Conservation (phyloP, 2,797 vertebrate genomes). For the Kryptolebias ocellatus region DNA sequence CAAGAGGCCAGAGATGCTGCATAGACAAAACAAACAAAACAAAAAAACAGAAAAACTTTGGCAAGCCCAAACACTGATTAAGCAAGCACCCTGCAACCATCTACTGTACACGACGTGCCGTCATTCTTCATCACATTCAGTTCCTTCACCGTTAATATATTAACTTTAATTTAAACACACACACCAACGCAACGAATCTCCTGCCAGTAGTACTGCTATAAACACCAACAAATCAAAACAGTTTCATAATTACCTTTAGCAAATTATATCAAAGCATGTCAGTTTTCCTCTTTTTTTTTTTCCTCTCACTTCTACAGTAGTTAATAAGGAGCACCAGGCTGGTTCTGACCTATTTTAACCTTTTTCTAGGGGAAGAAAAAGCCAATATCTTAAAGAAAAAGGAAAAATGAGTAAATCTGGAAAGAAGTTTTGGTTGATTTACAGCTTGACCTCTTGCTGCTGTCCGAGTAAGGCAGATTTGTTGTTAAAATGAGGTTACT, state of each 20-base stretch:
- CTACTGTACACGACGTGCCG: background rate
- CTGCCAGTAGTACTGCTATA: slow-evolving; percentile 42
- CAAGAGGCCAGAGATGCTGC: slow-evolving; percentile 33
- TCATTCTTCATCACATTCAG: slow-evolving; percentile 43
- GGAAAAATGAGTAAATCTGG: slow-evolving; percentile 11
- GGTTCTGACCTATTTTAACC: slow-evolving; percentile 28
- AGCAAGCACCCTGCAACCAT: slow-evolving; percentile 24
- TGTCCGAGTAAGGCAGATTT: slow-evolving; percentile 45
- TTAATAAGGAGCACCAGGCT: slow-evolving; percentile 28
- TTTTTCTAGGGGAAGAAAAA: slow-evolving; percentile 8
- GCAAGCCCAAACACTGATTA: slow-evolving; percentile 36
- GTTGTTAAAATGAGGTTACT: background rate
- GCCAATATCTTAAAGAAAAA: background rate
- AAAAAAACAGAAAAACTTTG: slow-evolving; percentile 49
- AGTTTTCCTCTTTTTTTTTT: slow-evolving; percentile 18
- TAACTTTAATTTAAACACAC: slow-evolving; percentile 24
- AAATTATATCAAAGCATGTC: slow-evolving; percentile 35
- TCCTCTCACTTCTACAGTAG: slow-evolving; percentile 26
- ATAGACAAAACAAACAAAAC: slow-evolving; percentile 26
- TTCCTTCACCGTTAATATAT: slow-evolving; percentile 30
- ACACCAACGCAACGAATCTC: slow-evolving; percentile 9
- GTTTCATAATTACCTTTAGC: background rate
- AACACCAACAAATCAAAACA: slow-evolving; percentile 18
- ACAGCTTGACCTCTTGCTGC: slow-evolving; percentile 8
- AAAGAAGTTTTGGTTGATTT: slow-evolving; percentile 8